These are phyloP conservation scores for Ectemnius continuus DNA, from an alignment of 2,888 invertebrate species.

Conservation along the genomic window DNA sequence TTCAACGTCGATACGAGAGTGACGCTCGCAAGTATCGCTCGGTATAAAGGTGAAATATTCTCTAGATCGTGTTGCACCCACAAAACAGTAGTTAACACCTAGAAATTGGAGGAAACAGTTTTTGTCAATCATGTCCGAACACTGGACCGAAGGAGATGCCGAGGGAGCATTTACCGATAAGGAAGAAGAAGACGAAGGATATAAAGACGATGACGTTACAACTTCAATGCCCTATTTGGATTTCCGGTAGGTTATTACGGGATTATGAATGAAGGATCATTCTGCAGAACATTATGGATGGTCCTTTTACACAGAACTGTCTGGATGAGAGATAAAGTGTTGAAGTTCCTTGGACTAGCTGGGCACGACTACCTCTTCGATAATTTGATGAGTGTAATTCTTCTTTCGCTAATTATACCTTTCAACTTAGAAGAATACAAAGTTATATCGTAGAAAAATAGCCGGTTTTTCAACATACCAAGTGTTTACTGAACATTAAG, in stretches of 20 bases:
- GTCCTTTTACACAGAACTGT: slow-evolving; percentile 77
- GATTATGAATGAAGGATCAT: no score
- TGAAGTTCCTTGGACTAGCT: slow-evolving; percentile 80
- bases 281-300: no score
- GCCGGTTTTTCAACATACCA: no score
- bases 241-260: slow-evolving; percentile 37
- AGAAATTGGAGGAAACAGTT: no score
- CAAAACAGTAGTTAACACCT: no score
- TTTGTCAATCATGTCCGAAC: no score
- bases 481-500: no score
- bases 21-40: no score
- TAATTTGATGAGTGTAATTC: slow-evolving; percentile 70
- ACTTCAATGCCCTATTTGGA: slow-evolving; percentile 30
- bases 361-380: slow-evolving; percentile 68
- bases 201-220: background rate
- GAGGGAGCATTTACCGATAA: background rate
- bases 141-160: no score
- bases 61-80: no score
- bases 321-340: slow-evolving; percentile 85
- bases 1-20: no score
- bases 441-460: background rate
- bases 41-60: no score
- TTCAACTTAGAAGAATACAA: slow-evolving; percentile 1
- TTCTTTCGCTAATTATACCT: slow-evolving; percentile 10
- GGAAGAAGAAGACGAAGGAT: slow-evolving; percentile 11